Base-by-base conservation (phyloP, 2,888 invertebrate species). In the Pseudanteris insignis region DNA sequence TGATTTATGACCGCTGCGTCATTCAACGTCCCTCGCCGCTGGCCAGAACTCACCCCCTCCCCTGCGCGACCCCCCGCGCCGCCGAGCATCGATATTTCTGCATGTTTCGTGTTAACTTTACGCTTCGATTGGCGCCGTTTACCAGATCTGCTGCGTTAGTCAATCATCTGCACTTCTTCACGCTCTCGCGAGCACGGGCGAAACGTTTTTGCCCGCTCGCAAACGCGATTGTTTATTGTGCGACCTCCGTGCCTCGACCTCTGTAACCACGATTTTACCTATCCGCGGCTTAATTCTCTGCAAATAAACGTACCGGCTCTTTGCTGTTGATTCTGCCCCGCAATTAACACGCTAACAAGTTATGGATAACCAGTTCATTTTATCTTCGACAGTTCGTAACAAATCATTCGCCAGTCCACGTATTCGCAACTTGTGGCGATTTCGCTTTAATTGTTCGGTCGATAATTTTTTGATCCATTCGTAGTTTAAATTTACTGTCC, bases 1-100 rank as follows among this genome's bases (percentile, higher is more conserved):
- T 63, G 65, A 65, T 67, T 68, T 68, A 67, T 63, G 50, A 50
- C 36, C 53, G 34, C 32, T 32, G 59, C 61, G 46, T 59, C 61
- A 57, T 53, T 59, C 57, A 50, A 46, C 41, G 41, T 37, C 41
- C 38, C 58, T 57, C 64, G 43, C 63, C 55, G 44, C 57, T 30
- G 13, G 25, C 30, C 63, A 55, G 41, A 54, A 26, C 13, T 26
- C 28, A 38, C 46, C 38, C 58, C 53, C 64, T 40, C 46, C 30
- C 46, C 63, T 57, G 41, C 54, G 21, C 13, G 15, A 32, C 63
- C 41, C 59, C 55, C 47, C 51, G 28, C 14, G 26, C 28, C 41
- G 32, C 25, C 30, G 38, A 32, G 44, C 44, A 47, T 53, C 59
- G 36, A 53, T 44, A 54, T 50, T 54, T 61, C 48, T 54, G 30